Conservation (phyloP, 2,797 vertebrate species). For the Heliangelus exortis region DNA sequence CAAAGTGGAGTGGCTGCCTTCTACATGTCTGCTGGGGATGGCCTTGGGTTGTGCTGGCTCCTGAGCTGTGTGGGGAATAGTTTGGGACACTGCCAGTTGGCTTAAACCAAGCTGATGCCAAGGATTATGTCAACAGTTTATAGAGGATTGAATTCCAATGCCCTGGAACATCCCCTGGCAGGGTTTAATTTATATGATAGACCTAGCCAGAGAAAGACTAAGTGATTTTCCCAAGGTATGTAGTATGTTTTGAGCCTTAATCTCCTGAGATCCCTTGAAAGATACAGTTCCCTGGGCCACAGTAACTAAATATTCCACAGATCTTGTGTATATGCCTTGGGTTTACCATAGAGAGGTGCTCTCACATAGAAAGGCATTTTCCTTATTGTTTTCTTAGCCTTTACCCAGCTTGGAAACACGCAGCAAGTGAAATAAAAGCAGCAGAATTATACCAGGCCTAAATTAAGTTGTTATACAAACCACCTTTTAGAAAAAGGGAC, state of each 20-base stretch:
- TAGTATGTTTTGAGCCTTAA: background rate
- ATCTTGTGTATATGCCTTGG: background rate
- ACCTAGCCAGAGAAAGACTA: constrained; percentile 17
- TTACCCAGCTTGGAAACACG: background rate
- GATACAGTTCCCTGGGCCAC: background rate
- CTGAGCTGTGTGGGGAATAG: background rate
- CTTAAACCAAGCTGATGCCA: constrained; percentile 39
- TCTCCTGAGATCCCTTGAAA: constrained; percentile 11
- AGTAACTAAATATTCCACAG: background rate
- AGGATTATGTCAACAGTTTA: constrained; percentile 72
- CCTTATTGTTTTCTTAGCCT: background rate
- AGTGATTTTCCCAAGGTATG: background rate
- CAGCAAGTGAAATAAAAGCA: constrained; percentile 3
- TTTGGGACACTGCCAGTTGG: constrained; percentile 36
- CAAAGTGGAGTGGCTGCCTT: background rate
- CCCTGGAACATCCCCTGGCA: constrained; percentile 57
- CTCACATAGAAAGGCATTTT: background rate
- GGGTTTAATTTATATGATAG: constrained; percentile 36
- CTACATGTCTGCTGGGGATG: background rate
- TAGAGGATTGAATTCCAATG: constrained; percentile 59
- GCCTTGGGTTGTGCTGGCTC: constrained; percentile 11
- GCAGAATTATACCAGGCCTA: background rate
- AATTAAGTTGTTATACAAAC: background rate
- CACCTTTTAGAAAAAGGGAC: background rate
- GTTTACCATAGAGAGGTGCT: background rate